Percentiles rank a stretch among this genome's conserved stretches.
Conservation (phyloP, 1,140 invertebrate species). For the Saccostrea echinata region DNA sequence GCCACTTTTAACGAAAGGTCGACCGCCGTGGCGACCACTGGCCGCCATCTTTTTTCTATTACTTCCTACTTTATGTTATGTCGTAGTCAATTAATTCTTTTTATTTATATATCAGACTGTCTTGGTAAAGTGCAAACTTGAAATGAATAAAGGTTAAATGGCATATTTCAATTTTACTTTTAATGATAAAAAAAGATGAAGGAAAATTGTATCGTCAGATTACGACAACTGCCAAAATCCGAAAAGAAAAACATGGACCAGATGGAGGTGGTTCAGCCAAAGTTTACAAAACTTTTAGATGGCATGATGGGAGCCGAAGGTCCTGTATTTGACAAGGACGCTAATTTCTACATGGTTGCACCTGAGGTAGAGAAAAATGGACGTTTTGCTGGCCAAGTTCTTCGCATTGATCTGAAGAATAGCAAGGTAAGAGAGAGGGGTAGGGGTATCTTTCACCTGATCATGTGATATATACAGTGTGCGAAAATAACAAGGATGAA, state of each 20-base stretch:
- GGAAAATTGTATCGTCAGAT: not conserved
- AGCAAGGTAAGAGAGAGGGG: slow-evolving; percentile 57
- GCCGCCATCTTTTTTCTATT: slow-evolving; percentile 74
- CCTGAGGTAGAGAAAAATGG: slow-evolving; percentile 68
- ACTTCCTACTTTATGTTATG: slow-evolving; percentile 56
- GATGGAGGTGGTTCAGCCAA: slow-evolving; percentile 29
- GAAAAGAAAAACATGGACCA: not conserved
- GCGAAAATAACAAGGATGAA: too few species aligned
- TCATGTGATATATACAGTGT: not conserved
- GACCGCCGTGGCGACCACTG: slow-evolving; percentile 72
- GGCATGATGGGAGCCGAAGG: slow-evolving; percentile 70
- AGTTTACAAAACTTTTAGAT: slow-evolving; percentile 69
- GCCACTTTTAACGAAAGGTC: slow-evolving; percentile 68
- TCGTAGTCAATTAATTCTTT: slow-evolving; percentile 43
- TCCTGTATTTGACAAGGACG: slow-evolving; percentile 72
- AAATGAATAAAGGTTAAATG: too few species aligned
- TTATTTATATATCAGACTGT: too few species aligned
- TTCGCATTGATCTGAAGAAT: slow-evolving; percentile 67
- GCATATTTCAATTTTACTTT: too few species aligned
- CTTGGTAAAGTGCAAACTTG: too few species aligned
- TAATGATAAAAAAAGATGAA: too few species aligned
- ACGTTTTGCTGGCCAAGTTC: slow-evolving; percentile 67
- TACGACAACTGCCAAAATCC: slow-evolving; percentile 16
- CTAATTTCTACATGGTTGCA: slow-evolving; percentile 74
- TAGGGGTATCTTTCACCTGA: not conserved